These are phyloP conservation scores for Chrysocyon brachyurus DNA, from an alignment of 2,797 vertebrate species.

Conservation along the genomic window DNA sequence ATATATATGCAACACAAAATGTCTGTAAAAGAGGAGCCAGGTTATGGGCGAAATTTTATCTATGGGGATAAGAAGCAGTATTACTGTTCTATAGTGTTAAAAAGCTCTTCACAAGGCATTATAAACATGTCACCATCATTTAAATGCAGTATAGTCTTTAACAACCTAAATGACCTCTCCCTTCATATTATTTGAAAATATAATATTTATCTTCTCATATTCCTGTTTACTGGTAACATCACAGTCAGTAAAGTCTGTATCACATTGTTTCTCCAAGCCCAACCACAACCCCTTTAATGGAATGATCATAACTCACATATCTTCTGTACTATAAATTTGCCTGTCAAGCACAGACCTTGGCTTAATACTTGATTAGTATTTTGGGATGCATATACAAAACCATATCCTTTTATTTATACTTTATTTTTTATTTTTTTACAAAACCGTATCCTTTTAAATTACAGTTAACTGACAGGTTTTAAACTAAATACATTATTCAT, in stretches of 20 bases:
- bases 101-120: neutral
- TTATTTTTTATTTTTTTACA: neutral
- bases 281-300: neutral
- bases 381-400: neutral
- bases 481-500: neutral
- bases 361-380: neutral
- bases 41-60: neutral
- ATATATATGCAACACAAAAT: neutral
- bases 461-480: neutral
- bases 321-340: neutral
- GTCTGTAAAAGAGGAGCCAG: neutral
- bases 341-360: neutral
- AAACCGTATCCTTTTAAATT: constrained; percentile 30
- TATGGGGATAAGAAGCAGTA: neutral
- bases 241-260: neutral
- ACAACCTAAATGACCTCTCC: neutral
- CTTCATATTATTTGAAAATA: neutral
- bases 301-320: neutral
- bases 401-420: neutral
- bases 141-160: neutral
- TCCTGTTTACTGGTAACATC: neutral
- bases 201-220: neutral
- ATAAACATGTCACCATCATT: neutral
- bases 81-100: neutral
- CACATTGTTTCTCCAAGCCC: neutral